These are phyloP conservation scores for Emmelina monodactyla DNA, from an alignment of 2,888 invertebrate species.

Conservation along the genomic window DNA sequence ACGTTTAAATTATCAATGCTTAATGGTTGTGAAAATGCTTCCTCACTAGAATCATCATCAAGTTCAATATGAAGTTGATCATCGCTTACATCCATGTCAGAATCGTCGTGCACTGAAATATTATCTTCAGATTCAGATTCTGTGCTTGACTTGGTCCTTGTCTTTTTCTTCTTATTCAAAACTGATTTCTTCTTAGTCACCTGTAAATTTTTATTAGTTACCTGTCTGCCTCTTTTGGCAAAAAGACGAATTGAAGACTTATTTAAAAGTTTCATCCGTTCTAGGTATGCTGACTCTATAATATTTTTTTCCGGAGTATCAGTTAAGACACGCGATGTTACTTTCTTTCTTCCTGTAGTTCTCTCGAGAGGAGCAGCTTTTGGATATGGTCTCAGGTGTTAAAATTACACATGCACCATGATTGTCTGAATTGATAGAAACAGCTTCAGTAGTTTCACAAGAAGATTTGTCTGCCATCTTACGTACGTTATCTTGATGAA, in stretches of 20 bases:
- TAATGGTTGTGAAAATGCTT: background rate
- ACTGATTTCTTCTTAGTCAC: too few species aligned
- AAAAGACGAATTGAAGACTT: constrained; percentile 6
- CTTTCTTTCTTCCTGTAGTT: constrained; percentile 11
- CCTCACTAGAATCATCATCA: background rate
- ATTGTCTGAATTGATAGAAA: too few species aligned
- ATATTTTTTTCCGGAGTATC: constrained; percentile 10
- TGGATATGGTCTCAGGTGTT: constrained; percentile 11
- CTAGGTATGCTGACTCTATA: constrained; percentile 10
- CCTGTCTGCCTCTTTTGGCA: constrained; percentile 7
- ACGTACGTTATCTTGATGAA: too few species aligned
- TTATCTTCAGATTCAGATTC: constrained; percentile 6
- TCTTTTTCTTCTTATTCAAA: constrained; percentile 3
- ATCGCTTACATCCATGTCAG: constrained; percentile 5
- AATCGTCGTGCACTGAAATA: constrained; percentile 7
- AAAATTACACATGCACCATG: too few species aligned
- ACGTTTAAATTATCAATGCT: background rate
- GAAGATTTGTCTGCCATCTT: too few species aligned
- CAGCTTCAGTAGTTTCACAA: too few species aligned
- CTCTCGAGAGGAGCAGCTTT: constrained; percentile 9
- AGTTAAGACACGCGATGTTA: constrained; percentile 5
- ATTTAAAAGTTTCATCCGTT: constrained; percentile 10
- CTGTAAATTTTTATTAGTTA: too few species aligned
- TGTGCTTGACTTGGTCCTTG: constrained; percentile 4
- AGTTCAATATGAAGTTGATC: background rate